These are phyloP conservation scores for Vandiemenella viatica DNA, from an alignment of 2,888 invertebrate species.

Conservation along the genomic window DNA sequence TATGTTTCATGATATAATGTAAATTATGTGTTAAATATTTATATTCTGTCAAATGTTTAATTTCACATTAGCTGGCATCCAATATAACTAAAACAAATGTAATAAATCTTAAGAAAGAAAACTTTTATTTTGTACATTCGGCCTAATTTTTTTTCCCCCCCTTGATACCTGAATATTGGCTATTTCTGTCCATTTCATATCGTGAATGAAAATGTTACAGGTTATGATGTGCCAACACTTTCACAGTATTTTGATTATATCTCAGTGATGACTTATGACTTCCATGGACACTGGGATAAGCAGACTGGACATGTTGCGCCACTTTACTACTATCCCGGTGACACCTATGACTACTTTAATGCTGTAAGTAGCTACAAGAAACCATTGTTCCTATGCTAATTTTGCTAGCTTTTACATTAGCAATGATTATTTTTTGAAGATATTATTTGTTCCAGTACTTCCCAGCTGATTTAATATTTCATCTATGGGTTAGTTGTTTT, in stretches of 20 bases:
- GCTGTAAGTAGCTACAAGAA: constrained; percentile 50
- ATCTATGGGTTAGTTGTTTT: neutral
- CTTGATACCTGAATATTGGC: no score
- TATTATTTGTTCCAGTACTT: neutral
- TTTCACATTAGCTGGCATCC: no score
- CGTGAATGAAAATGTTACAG: no score
- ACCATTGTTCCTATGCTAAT: neutral
- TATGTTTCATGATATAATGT: no score
- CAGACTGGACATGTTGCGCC: constrained; percentile 63
- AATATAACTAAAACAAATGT: no score
- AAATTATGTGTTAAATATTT: no score
- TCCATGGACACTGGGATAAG: constrained; percentile 58
- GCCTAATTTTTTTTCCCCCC: no score
- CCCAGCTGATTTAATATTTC: neutral
- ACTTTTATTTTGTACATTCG: no score
- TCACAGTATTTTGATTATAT: constrained; percentile 61
- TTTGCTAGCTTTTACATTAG: neutral
- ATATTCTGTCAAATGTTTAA: no score
- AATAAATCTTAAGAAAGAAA: no score
- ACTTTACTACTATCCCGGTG: constrained; percentile 46
- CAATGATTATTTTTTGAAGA: neutral
- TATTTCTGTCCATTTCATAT: no score
- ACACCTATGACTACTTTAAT: constrained; percentile 48
- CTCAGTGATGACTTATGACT: constrained; percentile 69
- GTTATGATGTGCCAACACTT: constrained; percentile 51